Evolutionary conservation across 2,113 vertebrate genomes (phyloP).

Genomic region (Mus musculus): DNA sequence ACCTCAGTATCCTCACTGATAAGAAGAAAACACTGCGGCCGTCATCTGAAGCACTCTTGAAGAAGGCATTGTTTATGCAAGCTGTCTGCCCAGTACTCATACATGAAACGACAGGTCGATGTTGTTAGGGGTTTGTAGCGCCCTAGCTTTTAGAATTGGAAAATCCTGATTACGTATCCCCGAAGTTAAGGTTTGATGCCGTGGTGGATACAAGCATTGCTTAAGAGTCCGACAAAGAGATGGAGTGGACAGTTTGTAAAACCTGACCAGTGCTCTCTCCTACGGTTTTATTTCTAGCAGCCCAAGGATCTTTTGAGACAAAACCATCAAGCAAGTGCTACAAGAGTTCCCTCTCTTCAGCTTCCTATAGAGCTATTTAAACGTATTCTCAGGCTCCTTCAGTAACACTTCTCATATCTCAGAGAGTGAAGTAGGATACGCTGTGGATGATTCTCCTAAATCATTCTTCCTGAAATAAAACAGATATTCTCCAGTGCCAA

Average conservation of each 20-base stretch:
- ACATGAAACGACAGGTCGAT: background rate
- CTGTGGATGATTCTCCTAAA: background rate
- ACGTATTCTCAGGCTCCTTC: background rate
- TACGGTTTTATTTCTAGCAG: constrained; percentile 34
- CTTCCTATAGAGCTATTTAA: background rate
- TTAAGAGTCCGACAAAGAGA: background rate
- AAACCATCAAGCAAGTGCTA: constrained; percentile 9
- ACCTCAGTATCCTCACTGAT: background rate
- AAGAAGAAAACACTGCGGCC: background rate
- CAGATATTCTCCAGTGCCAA: background rate
- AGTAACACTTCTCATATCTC: background rate
- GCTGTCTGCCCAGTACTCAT: background rate
- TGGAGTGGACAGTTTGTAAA: background rate
- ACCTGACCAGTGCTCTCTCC: background rate
- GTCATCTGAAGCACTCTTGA: background rate
- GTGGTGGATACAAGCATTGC: background rate
- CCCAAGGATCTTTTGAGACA: constrained; percentile 28
- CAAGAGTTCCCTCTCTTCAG: background rate
- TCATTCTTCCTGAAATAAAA: constrained; percentile 1
- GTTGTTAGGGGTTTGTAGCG: constrained; percentile 9
- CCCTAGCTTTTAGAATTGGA: background rate
- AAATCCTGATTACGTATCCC: background rate
- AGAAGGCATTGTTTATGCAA: background rate
- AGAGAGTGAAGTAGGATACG: background rate
- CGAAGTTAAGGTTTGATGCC: constrained; percentile 1